Conservation (phyloP, 2,113 vertebrate species). For the Octodon degus region DNA sequence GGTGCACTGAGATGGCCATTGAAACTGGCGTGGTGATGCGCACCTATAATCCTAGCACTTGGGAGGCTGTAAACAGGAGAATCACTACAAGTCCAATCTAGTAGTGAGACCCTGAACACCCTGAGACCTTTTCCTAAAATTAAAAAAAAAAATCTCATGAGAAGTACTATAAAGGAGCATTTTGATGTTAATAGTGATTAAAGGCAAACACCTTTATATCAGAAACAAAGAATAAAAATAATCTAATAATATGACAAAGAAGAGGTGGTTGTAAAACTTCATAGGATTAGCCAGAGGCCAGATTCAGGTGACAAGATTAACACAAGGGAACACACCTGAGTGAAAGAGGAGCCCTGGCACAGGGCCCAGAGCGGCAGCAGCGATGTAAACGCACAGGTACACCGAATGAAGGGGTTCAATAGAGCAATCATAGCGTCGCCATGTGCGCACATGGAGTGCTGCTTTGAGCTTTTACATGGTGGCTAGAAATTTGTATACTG, state of each 20-base stretch:
- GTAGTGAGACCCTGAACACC: too few species aligned
- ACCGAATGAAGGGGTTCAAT: background rate
- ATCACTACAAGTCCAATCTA: too few species aligned
- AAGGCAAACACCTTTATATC: background rate
- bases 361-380: fast-evolving
- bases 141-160: background rate
- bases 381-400: too few species aligned
- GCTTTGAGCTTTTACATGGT: background rate
- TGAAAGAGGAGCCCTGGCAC: background rate
- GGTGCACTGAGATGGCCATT: too few species aligned
- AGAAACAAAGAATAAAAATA: background rate
- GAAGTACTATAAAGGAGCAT: background rate
- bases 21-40: too few species aligned
- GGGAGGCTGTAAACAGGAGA: too few species aligned
- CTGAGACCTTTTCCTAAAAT: too few species aligned
- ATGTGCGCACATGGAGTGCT: background rate
- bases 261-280: background rate
- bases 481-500: background rate
- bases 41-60: too few species aligned
- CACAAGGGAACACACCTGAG: background rate
- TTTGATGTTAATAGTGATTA: background rate
- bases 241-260: background rate
- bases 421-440: background rate
- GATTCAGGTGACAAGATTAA: background rate
- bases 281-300: background rate